These are phyloP conservation scores for Spea multiplicata DNA, from an alignment of 2,113 vertebrate species.

Conservation along the genomic window DNA sequence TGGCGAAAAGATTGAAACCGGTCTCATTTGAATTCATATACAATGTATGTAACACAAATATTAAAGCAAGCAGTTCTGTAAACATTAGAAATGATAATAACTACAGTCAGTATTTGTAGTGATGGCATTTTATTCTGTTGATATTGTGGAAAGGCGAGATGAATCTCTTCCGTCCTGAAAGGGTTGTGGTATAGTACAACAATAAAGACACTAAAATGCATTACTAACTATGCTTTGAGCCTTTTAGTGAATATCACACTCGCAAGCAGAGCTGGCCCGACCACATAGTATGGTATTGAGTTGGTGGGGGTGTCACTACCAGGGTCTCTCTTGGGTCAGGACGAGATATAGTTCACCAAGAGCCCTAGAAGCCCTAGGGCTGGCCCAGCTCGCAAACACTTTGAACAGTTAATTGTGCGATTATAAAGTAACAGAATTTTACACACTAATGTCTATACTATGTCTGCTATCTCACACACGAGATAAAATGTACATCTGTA, in stretches of 20 bases:
- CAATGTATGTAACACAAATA: conserved; percentile 76
- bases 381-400: too few relatives aligned
- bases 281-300: too few relatives aligned
- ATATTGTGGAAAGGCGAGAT: conserved; percentile 47
- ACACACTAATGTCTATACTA: too few relatives aligned
- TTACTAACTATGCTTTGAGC: background rate
- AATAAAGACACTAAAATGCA: conserved; percentile 10
- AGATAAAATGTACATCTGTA: too few relatives aligned
- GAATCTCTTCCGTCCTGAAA: background rate
- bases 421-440: too few relatives aligned
- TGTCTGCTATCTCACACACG: too few relatives aligned
- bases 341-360: too few relatives aligned
- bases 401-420: too few relatives aligned
- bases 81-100: conserved; percentile 66
- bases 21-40: conserved; percentile 75
- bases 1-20: conserved; percentile 69
- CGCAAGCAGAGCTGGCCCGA: too few relatives aligned
- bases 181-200: conserved; percentile 3
- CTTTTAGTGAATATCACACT: background rate
- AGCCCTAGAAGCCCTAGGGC: too few relatives aligned
- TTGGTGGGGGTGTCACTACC: too few relatives aligned
- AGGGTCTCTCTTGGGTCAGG: too few relatives aligned
- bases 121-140: conserved; percentile 62
- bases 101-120: conserved; percentile 51
- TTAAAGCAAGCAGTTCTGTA: conserved; percentile 76